Base-by-base conservation (phyloP, 1,140 invertebrate genomes). In the Pollicipes pollicipes region DNA sequence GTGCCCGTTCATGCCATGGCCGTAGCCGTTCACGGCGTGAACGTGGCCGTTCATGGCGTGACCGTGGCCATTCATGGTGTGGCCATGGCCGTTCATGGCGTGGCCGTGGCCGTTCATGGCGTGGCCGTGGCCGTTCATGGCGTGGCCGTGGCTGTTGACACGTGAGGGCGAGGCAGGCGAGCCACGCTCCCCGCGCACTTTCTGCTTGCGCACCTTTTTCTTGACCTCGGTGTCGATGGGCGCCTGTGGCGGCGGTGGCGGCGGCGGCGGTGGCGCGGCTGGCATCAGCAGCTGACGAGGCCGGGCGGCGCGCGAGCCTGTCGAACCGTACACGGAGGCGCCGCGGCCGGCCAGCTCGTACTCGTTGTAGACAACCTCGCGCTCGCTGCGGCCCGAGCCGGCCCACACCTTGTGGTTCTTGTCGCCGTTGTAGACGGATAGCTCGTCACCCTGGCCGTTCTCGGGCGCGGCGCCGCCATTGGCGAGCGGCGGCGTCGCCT, bases 371-470 rank as follows among this genome's bases (percentile, higher is more conserved):
- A 76, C 72, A 26, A 74, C 70, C 24, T 75, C 73, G 1, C 71
- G 66, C 17, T 76, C 75, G 24, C 68, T 64, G 28, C 73, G 72
- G 30, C 68, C 13, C 6, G 71, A 67, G 17, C 74, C 75, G 29
- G 75, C 73, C 91, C 91, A 95, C 1, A 95, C 88, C 80, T 96
- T 95, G 77, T 95, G 92, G 76, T 95, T 95, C 77, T 94, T 91
- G 76, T 94, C 90, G 0, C 89, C 90, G 76, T 93, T 93, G 77
- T 90, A 92, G 30, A 91, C 83, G 70, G 88, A 89, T 0, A 87
- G 80, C 66, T 90, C 88, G 29, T 85, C 84, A 24, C 75, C 75
- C 45, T n/a, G n/a, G n/a, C n/a, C n/a, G n/a, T n/a, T n/a, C n/a
- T n/a, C n/a, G n/a, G 73, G 74, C n/a, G 69, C 73, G 35, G 74